phyloP scores from a whole-genome alignment of 2,113 vertebrate species.

The Alligator mississippiensis region DNA sequence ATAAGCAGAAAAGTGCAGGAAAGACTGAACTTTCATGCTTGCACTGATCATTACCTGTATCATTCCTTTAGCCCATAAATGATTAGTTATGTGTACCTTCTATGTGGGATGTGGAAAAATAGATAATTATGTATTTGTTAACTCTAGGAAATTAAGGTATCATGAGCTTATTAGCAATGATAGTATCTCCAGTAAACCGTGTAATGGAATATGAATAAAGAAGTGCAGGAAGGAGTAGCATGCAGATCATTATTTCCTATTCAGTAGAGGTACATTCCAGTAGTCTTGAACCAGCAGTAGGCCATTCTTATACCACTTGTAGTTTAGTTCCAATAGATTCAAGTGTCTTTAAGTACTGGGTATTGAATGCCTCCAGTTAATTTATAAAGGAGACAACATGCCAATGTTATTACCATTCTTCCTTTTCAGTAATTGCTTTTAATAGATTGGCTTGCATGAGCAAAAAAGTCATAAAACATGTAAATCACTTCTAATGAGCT shows the following conservation, averaged over 20 bases:
- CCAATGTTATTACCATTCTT: conserved; percentile 33
- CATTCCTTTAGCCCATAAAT: neutral
- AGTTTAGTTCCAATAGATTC: neutral
- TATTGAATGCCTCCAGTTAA: neutral
- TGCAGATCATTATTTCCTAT: neutral
- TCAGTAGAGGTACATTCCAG: neutral
- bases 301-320: neutral
- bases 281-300: neutral
- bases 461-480: neutral
- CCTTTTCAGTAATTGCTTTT: conserved; percentile 27
- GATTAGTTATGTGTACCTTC: neutral
- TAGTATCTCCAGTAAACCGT: conserved; percentile 1
- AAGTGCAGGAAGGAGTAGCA: conserved; percentile 2
- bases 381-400: conserved; percentile 17
- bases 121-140: conserved; percentile 5
- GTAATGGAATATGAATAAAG: neutral
- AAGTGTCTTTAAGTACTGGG: neutral
- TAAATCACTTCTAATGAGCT: conserved; percentile 59
- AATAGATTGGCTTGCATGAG: conserved; percentile 6
- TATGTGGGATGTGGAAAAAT: neutral
- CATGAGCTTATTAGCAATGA: conserved; percentile 18
- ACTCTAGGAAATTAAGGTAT: neutral
- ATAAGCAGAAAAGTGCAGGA: conserved; percentile 14
- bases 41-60: conserved; percentile 18
- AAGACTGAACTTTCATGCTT: conserved; percentile 34